Conservation (phyloP, 1,140 invertebrate genomes). For the Drosophila ananassae region DNA sequence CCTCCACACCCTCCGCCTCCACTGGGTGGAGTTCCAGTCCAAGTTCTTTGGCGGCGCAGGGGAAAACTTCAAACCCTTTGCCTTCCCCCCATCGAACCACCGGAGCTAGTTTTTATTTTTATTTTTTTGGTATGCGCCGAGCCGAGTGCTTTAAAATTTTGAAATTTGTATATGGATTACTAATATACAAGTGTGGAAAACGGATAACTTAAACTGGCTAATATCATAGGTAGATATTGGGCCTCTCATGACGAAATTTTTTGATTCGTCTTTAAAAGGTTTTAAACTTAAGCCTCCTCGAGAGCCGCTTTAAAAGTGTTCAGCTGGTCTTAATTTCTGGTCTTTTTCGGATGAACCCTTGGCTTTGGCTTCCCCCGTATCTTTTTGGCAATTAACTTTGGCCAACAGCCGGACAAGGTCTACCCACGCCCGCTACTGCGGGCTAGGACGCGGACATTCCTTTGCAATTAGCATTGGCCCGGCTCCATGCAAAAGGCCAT, state of each 20-base stretch:
- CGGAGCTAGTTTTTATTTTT: constrained; percentile 8
- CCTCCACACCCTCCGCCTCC: constrained; percentile 92
- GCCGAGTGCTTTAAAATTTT: neutral
- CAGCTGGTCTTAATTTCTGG: neutral
- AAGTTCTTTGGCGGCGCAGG: constrained; percentile 94
- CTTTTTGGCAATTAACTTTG: constrained; percentile 50
- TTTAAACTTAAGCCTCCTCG: no score
- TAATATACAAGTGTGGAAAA: neutral
- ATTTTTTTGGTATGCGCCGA: neutral
- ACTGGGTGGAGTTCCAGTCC: constrained; percentile 97
- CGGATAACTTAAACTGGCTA: neutral
- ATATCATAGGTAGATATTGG: no score
- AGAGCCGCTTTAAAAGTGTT: no score
- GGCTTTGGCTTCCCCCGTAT: constrained; percentile 13
- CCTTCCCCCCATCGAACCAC: constrained; percentile 85
- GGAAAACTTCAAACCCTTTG: constrained; percentile 92
- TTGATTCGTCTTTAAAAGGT: no score
- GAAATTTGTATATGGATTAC: neutral
- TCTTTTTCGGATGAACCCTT: constrained; percentile 4
- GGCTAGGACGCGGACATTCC: constrained; percentile 71
- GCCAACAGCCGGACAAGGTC: constrained; percentile 31
- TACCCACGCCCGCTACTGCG: constrained; percentile 63
- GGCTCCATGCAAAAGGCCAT: constrained; percentile 65
- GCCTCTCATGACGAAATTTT: no score
- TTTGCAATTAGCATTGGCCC: constrained; percentile 69